These are phyloP conservation scores for Cettia cetti DNA, from an alignment of 2,113 vertebrate genomes.

Conservation along the genomic window DNA sequence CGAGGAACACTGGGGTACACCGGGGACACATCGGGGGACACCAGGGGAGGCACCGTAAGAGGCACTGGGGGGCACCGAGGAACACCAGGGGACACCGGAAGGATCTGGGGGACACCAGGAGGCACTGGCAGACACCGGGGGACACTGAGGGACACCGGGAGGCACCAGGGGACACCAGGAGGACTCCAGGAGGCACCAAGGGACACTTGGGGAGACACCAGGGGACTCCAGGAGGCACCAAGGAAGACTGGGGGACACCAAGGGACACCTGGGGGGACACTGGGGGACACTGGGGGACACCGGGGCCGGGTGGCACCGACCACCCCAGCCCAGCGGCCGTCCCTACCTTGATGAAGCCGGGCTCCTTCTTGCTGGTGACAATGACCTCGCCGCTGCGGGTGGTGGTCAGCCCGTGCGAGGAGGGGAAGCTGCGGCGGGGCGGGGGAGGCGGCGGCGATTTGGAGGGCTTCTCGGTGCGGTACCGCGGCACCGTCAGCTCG, in stretches of 20 bases:
- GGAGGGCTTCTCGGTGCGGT: slow-evolving; percentile 95
- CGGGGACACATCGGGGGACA: too few relatives aligned
- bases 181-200: too few relatives aligned
- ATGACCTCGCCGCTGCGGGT: slow-evolving; percentile 91
- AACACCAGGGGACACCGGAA: too few relatives aligned
- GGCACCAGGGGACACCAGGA: too few relatives aligned
- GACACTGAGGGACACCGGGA: background rate
- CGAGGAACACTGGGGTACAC: too few relatives aligned
- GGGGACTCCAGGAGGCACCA: background rate
- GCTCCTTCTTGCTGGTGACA: slow-evolving; percentile 87
- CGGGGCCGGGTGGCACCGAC: accelerated
- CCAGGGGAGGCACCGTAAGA: too few relatives aligned
- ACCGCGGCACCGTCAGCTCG: slow-evolving; percentile 89
- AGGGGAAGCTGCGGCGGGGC: slow-evolving; percentile 93
- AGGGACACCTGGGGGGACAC: background rate
- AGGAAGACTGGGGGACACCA: too few relatives aligned
- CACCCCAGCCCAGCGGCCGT: background rate
- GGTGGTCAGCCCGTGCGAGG: slow-evolving; percentile 87
- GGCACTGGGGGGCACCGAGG: too few relatives aligned
- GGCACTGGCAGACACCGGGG: too few relatives aligned
- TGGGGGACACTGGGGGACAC: too few relatives aligned
- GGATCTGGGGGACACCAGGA: too few relatives aligned
- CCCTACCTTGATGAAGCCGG: slow-evolving; percentile 73
- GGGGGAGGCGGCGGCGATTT: slow-evolving; percentile 94
- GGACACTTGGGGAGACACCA: too few relatives aligned